Evolutionary conservation across 2,113 vertebrate species (phyloP), one percentile per base, ranked within the genome.

Genomic region (Petrocephalus microphthalmus): DNA sequence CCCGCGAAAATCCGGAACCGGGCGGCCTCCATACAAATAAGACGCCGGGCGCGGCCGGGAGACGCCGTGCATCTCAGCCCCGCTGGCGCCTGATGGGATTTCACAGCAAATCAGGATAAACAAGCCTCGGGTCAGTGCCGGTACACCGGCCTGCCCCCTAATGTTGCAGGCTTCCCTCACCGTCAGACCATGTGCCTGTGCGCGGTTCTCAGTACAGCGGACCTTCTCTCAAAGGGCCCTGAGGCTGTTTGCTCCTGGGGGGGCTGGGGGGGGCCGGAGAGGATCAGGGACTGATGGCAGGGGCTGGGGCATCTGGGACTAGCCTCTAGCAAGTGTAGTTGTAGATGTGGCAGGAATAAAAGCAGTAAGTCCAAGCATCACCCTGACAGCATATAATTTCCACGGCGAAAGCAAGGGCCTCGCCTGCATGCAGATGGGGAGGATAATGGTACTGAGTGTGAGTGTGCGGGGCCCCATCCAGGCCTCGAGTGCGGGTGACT

Each of bases 341-440:
- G 87, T 90, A 42, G 67, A 74, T 91, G 89, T 89, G 89, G 85
- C 57, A 83, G 89, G 89, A 91, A 90, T 92, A 90, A 90, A 92
- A 91, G 90, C 90, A 89, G 92, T 67, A 87, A 91, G 89, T 89
- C 57, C 90, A 90, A 91, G 87, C 89, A 93, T 92, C 90, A 93
- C 90, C 74, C 83, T 92, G 92, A 88, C 92, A 91, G 88, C 25
- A 17, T 91, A 60, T 90, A 86, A 93, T 91, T 92, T 91, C 87
- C 88, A 78, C 90, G 74, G 89, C 53, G 82, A 90, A 87, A 86
- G 87, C 89, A 90, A 60, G 89, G 87, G 54, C 90, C 88, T 91
- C 88, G 84, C 52, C 42, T 83, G 82, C 64, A 88, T 88, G 47
- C 53, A 88, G 90, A 90, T 89, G 57, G 85, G 37, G 33, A 60